phyloP scores from a whole-genome alignment of 2,888 invertebrate genomes.

The Saturnia pavonia region DNA sequence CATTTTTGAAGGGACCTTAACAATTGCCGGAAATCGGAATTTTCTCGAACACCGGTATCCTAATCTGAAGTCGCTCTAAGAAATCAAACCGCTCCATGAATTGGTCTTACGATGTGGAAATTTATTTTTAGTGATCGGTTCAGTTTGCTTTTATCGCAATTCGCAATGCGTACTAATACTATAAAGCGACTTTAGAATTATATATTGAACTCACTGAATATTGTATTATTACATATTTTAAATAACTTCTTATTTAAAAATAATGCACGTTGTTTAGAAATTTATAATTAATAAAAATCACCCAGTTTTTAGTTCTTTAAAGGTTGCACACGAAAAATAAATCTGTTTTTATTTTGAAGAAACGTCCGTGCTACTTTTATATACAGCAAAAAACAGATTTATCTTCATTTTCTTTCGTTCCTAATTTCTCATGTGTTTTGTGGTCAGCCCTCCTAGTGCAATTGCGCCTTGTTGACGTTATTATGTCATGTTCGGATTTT shows the following conservation, averaged over 20 bases:
- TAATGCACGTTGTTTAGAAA: background rate
- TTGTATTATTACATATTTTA: background rate
- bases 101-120: conserved; percentile 36
- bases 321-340: too few species aligned
- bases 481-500: too few species aligned
- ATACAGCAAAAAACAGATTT: too few species aligned
- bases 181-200: conserved; percentile 3
- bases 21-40: conserved; percentile 69
- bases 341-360: too few species aligned
- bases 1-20: conserved; percentile 56
- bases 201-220: background rate
- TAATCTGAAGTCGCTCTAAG: conserved; percentile 58
- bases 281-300: background rate
- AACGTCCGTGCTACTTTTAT: too few species aligned
- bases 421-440: too few species aligned
- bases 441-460: too few species aligned
- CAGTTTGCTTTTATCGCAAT: conserved; percentile 22
- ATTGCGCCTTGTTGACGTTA: too few species aligned
- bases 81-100: conserved; percentile 56
- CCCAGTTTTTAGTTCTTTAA: too few species aligned
- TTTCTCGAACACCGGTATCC: conserved; percentile 53
- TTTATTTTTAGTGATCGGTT: conserved; percentile 38
- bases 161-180: background rate
- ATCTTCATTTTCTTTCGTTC: too few species aligned
- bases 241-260: background rate